Base-by-base conservation (phyloP, 2,797 vertebrate genomes). In the Falco concolor region DNA sequence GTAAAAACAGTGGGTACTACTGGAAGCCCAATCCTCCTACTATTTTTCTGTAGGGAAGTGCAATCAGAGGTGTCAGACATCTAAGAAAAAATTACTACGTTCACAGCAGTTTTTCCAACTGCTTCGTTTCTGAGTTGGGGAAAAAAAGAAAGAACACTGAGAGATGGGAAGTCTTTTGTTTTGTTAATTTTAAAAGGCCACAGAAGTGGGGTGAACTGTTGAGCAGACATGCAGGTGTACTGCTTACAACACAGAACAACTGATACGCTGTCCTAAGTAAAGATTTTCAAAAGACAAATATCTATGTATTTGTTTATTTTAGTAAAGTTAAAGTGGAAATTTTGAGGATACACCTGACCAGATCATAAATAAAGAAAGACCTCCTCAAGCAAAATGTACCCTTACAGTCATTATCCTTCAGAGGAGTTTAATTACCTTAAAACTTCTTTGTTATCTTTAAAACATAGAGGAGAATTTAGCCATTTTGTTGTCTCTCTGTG, bases 301-400 rank as follows among this genome's bases (percentile, higher is more conserved):
- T 18, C 12, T 59, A 20, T 30, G 52, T 64, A 5, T 45, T 69
- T 84, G 6, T 49, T 65, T 81, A 34, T 77, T 92, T 70, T 32
- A 57, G 4, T 24, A 49, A 87, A 60, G 2, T 15, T 36, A 70
- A 38, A 30, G 2, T 12, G 9, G 44, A 81, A 49, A 65, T 79
- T 64, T 30, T 67, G 27, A 77, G 10, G 12, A 86, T 96, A 90
- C 69, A 34, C 21, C 56, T 81, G 74, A 76, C 22, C 7, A 80
- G 54, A 82, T 70, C 10, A 90, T 89, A 96, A 92, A 94, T 86
- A 95, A 80, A 93, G 44, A 95, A 80, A 93, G 44, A 54, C 12
- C 17, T 95, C 95, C 76, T 90, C 65, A 76, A 74, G 47, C 34
- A n/a, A 95, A 89, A 59, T 73, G 25, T 56, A 82, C 53, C 45